phyloP scores from a whole-genome alignment of 2,888 invertebrate genomes.

The Cantharis lateralis region DNA sequence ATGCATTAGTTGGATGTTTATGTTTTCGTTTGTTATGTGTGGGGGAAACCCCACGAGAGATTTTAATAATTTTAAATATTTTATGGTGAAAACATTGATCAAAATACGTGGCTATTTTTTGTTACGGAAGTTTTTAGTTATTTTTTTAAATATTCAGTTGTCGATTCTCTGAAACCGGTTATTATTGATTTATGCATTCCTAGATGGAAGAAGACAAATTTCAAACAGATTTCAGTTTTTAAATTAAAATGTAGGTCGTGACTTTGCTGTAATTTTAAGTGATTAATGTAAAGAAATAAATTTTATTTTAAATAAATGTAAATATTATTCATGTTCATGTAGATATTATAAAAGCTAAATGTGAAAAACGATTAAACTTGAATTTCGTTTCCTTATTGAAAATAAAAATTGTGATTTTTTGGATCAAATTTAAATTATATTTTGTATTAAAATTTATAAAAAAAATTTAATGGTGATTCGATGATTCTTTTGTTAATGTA shows the following conservation, averaged over 20 bases:
- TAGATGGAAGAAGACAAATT: background rate
- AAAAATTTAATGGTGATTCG: constrained; percentile 8
- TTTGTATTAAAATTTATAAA: constrained; percentile 23
- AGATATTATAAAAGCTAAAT: background rate
- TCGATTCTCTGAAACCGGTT: background rate
- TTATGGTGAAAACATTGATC: background rate
- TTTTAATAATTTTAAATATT: background rate
- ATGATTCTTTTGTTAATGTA: constrained; percentile 1
- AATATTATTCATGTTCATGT: background rate
- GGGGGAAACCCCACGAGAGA: background rate
- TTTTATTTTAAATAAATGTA: background rate
- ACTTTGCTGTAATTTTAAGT: background rate
- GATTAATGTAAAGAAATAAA: background rate
- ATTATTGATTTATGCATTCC: background rate
- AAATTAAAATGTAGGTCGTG: background rate
- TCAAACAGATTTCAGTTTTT: background rate
- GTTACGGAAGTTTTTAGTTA: background rate
- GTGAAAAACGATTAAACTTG: background rate
- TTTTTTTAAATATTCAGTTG: background rate
- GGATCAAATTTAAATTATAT: constrained; percentile 27
- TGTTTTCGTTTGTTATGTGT: background rate
- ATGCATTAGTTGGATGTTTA: background rate
- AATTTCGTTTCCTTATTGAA: background rate
- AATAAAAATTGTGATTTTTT: constrained; percentile 15
- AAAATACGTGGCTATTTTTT: background rate